phyloP scores from a whole-genome alignment of 2,113 vertebrate genomes.

The Equus quagga region DNA sequence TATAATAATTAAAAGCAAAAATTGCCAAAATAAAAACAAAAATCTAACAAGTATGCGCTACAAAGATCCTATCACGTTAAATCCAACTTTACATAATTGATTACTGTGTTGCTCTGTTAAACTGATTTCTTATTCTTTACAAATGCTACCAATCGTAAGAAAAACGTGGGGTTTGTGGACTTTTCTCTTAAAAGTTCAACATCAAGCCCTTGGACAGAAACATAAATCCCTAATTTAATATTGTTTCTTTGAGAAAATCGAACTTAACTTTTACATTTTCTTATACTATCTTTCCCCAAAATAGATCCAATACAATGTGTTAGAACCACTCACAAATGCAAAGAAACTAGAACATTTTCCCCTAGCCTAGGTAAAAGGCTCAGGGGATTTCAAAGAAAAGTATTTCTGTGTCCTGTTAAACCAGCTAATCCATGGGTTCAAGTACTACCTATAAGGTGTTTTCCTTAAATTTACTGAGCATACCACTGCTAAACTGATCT shows the following conservation, averaged over 20 bases:
- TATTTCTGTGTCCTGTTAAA: slow-evolving; percentile 15
- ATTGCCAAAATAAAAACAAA: background rate
- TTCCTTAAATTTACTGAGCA: slow-evolving; percentile 21
- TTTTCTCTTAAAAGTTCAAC: slow-evolving; percentile 37
- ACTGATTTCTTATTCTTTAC: slow-evolving; percentile 24
- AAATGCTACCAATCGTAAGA: background rate
- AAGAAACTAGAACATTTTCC: background rate
- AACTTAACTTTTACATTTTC: slow-evolving; percentile 54
- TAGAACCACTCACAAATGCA: slow-evolving; percentile 22
- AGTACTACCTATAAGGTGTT: background rate
- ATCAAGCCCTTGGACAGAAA: slow-evolving; percentile 18
- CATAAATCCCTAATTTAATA: slow-evolving; percentile 57
- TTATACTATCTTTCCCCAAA: background rate
- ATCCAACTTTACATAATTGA: slow-evolving; percentile 18
- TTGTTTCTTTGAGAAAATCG: slow-evolving; percentile 3
- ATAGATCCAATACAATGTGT: slow-evolving; percentile 28
- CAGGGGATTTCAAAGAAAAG: background rate
- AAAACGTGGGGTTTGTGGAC: background rate
- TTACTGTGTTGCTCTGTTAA: background rate
- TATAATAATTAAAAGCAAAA: slow-evolving; percentile 37
- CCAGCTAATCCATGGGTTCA: background rate
- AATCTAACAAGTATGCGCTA: background rate
- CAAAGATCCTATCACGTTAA: background rate
- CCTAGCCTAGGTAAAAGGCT: background rate
- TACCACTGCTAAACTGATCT: background rate